phyloP scores from a whole-genome alignment of 2,888 invertebrate genomes.

The Leptinotarsa tumamoca region DNA sequence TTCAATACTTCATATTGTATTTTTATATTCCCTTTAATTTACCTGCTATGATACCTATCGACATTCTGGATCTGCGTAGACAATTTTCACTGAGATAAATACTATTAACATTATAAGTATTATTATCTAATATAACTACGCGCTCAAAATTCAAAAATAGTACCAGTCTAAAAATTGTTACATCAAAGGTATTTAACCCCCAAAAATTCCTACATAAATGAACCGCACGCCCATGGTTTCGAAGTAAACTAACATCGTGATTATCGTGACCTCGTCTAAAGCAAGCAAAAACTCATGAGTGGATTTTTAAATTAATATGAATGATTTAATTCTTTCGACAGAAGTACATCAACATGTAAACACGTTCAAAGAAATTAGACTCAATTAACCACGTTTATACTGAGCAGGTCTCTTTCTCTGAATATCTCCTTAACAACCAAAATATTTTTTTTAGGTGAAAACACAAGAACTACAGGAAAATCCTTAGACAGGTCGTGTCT shows the following conservation, averaged over 20 bases:
- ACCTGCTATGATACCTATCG: too few relatives aligned
- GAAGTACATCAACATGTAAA: neutral
- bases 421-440: neutral
- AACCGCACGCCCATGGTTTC: neutral
- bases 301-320: neutral
- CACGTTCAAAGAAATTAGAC: neutral
- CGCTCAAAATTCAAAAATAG: too few relatives aligned
- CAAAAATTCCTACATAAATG: neutral
- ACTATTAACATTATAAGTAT: too few relatives aligned
- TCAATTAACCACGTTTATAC: neutral
- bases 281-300: neutral
- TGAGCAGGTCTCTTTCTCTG: neutral
- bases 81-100: too few relatives aligned
- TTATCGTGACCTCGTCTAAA: slow-evolving; percentile 6
- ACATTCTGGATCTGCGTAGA: too few relatives aligned
- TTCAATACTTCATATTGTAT: too few relatives aligned
- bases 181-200: too few relatives aligned
- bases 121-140: too few relatives aligned
- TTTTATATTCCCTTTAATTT: too few relatives aligned
- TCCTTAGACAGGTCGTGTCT: too few relatives aligned
- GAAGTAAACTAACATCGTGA: neutral
- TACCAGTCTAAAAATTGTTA: too few relatives aligned
- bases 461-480: too few relatives aligned
- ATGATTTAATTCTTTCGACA: neutral
- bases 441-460: neutral